Evolutionary conservation across 2,797 vertebrate genomes (phyloP).

Genomic region (Hemibagrus guttatus): DNA sequence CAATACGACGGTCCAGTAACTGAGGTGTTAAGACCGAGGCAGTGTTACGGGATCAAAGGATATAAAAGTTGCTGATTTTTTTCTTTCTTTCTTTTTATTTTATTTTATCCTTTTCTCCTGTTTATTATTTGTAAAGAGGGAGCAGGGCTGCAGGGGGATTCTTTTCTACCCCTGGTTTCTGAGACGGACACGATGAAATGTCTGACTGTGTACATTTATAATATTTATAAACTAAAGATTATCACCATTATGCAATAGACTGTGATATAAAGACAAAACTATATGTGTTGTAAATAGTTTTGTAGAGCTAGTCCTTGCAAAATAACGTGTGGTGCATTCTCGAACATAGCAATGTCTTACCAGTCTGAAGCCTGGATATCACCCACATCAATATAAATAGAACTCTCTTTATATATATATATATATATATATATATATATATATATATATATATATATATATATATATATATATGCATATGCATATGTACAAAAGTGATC

Average conservation of each 20-base stretch:
- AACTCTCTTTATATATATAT: constrained; percentile 67
- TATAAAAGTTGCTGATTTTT: constrained; percentile 75
- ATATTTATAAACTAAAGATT: constrained; percentile 88
- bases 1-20: constrained; percentile 66
- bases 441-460: constrained; percentile 65
- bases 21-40: constrained; percentile 68
- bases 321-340: constrained; percentile 88
- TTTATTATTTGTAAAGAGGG: constrained; percentile 54
- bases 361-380: constrained; percentile 87
- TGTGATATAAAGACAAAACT: constrained; percentile 88
- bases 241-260: constrained; percentile 87
- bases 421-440: constrained; percentile 68
- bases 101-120: constrained; percentile 70
- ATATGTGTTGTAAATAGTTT: constrained; percentile 96
- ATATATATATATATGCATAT: constrained; percentile 66
- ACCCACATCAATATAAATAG: constrained; percentile 42
- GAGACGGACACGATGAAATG: constrained; percentile 73
- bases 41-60: constrained; percentile 81
- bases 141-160: constrained; percentile 46
- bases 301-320: constrained; percentile 87
- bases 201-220: constrained; percentile 84
- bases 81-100: constrained; percentile 58
- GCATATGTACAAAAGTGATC: constrained; percentile 74
- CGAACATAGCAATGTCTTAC: constrained; percentile 90
- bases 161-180: constrained; percentile 77